A percentile compares a stretch with the other conserved stretches of the same genome.
These are phyloP conservation scores for Tenthredo scrophulariae DNA, from an alignment of 2,888 invertebrate species.

Conservation along the genomic window DNA sequence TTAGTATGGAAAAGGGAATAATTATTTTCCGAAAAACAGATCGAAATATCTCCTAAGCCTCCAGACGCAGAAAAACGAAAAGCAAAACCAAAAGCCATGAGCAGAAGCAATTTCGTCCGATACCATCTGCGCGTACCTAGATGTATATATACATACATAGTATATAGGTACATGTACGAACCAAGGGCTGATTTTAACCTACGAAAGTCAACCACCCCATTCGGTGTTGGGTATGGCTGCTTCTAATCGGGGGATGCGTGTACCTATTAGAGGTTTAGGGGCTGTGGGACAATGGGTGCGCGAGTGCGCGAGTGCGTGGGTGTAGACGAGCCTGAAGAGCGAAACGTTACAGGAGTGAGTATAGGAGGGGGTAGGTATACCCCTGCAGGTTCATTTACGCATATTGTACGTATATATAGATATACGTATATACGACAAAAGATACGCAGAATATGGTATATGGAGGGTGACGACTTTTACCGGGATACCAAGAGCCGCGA, in stretches of 20 bases:
- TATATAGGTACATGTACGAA: not conserved
- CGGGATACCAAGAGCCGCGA: not conserved
- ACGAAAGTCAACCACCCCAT: slow-evolving; percentile 51
- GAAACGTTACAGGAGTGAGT: slow-evolving; percentile 35
- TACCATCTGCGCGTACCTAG: slow-evolving; percentile 36
- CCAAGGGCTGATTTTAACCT: slow-evolving; percentile 42
- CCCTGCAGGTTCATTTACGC: too few relatives aligned
- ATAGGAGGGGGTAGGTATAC: too few relatives aligned
- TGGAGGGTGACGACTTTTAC: slow-evolving; percentile 39
- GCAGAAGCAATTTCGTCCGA: slow-evolving; percentile 50
- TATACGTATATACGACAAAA: not conserved
- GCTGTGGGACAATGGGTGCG: slow-evolving; percentile 64
- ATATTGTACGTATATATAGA: not conserved
- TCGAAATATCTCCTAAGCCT: not conserved
- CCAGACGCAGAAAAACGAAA: not conserved
- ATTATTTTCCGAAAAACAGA: not conserved
- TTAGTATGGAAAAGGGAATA: too few relatives aligned
- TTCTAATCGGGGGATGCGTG: slow-evolving; percentile 77
- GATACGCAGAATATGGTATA: not conserved
- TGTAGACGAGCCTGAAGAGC: slow-evolving; percentile 62
- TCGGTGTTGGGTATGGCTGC: slow-evolving; percentile 55
- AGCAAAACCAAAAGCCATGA: not conserved
- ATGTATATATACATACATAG: not conserved
- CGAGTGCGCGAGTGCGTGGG: slow-evolving; percentile 71
- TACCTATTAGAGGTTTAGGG: slow-evolving; percentile 74